Evolutionary conservation across 2,797 vertebrate species (phyloP).

Genomic region (Cirrhinus molitorella): DNA sequence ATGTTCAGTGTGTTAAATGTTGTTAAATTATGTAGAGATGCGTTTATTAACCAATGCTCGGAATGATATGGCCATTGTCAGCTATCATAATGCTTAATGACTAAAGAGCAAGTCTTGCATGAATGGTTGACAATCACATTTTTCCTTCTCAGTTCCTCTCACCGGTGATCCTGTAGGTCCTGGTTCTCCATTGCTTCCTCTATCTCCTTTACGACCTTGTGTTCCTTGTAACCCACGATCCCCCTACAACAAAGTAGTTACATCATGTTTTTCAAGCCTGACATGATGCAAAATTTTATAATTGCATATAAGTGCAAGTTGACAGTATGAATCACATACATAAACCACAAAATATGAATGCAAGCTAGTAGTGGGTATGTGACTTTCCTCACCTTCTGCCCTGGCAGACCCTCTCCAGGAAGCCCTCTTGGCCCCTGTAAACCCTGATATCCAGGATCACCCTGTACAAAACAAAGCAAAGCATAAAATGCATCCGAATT

Average conservation of each 20-base stretch:
- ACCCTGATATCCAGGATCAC: slow-evolving; percentile 85
- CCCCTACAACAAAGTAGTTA: slow-evolving; percentile 74
- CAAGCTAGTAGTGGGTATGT: neutral
- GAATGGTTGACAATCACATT: neutral
- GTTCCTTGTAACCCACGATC: slow-evolving; percentile 83
- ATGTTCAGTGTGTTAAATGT: neutral
- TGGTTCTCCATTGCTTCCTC: slow-evolving; percentile 80
- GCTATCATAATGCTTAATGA: neutral
- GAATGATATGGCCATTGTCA: too few relatives aligned
- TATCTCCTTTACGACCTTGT: slow-evolving; percentile 81
- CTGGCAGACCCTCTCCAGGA: slow-evolving; percentile 80
- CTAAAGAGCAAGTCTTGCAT: neutral
- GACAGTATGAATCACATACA: neutral
- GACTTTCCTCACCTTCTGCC: slow-evolving; percentile 90
- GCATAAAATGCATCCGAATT: neutral
- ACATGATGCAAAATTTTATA: neutral
- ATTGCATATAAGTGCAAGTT: neutral
- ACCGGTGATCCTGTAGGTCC: slow-evolving; percentile 79
- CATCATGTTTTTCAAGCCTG: neutral
- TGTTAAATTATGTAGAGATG: neutral
- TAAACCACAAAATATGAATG: slow-evolving; percentile 1
- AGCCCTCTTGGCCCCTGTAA: slow-evolving; percentile 81
- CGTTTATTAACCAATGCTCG: neutral
- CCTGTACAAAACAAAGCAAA: slow-evolving; percentile 69
- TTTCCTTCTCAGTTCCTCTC: slow-evolving; percentile 15